phyloP scores from a whole-genome alignment of 2,888 invertebrate species.

The Drosophila ezoana region DNA sequence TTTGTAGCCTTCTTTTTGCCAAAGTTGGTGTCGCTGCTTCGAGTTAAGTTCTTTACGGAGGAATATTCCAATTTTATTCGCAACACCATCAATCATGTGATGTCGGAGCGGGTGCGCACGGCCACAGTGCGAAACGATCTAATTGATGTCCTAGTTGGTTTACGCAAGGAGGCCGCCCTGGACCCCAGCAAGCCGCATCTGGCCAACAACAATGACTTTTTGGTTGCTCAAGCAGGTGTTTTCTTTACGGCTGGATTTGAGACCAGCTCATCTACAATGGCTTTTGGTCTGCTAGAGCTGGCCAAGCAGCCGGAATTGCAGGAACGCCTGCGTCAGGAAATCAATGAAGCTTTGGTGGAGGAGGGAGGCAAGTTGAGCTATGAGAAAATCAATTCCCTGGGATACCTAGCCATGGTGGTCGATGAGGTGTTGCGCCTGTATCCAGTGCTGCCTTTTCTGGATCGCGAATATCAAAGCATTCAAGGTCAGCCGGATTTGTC shows the following conservation, averaged over 20 bases:
- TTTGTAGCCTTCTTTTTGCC: constrained; percentile 81
- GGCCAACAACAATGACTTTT: constrained; percentile 70
- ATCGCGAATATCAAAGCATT: constrained; percentile 76
- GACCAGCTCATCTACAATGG: constrained; percentile 84
- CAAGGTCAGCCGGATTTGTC: constrained; percentile 64
- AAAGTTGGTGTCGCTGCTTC: constrained; percentile 70
- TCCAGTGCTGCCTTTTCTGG: constrained; percentile 83
- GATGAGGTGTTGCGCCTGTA: constrained; percentile 83
- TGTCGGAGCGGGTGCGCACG: constrained; percentile 83
- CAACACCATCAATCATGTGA: constrained; percentile 83
- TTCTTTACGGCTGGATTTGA: constrained; percentile 84
- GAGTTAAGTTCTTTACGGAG: constrained; percentile 74
- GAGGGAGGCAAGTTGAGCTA: constrained; percentile 84
- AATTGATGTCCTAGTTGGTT: constrained; percentile 85
- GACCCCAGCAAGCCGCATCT: constrained; percentile 55
- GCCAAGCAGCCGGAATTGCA: constrained; percentile 84
- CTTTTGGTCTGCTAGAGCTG: constrained; percentile 84
- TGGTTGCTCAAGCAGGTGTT: constrained; percentile 83
- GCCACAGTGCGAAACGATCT: constrained; percentile 85
- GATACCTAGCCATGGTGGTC: constrained; percentile 85
- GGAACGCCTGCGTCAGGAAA: constrained; percentile 84
- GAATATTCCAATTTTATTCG: constrained; percentile 83
- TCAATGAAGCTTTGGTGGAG: constrained; percentile 80
- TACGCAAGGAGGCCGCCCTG: constrained; percentile 78
- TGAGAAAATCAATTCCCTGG: constrained; percentile 84